Base-by-base conservation (phyloP, 2,888 invertebrate species). In the Pandemis corylana region DNA sequence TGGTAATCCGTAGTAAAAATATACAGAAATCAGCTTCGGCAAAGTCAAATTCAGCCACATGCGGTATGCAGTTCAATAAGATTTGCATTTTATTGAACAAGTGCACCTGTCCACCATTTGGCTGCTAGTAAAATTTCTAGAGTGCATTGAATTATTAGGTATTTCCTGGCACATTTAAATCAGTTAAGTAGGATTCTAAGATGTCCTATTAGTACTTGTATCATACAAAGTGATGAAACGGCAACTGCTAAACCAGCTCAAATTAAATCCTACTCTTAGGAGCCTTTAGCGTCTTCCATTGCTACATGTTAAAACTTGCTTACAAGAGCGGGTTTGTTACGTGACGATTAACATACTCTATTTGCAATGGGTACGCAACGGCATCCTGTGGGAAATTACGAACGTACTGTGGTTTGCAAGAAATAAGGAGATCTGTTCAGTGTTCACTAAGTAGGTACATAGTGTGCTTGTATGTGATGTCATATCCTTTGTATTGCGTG, bases 61-160 rank as follows among this genome's bases (percentile, higher is more conserved):
- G 51, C n/a, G 51, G n/a, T 49, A 20, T 66, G 9, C 51, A 51
- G 9, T 66, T 5, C 51, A 66, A 51, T 51, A 65, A 49, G 28
- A 20, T 66, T 66, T 51, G 51, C 66, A 66, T 66, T 28, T 51
- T 51, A 66, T 66, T 59, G 59, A 28, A 12, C 28, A n/a, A 12
- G 28, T 59, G 59, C 28, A 28, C 4, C 59, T 59, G 28, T n/a
- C n/a, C n/a, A n/a, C n/a, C 3, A 28, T 59, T 59, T 59, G 28
- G 15, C 20, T 56, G 7, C 20, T 56, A 9, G 6, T 51, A n/a
- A 20, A 7, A 7, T 20, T 7, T 20, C 9, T 6, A 56, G 56
- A 20, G 13, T 20, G 7, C 56, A 6, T 56, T 20, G 7, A 56
- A 1, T 56, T 7, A 9, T 20, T 20, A 20, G 7, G 20, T 20